Conservation (phyloP, 2,797 vertebrate genomes). For the Melanitta fusca region DNA sequence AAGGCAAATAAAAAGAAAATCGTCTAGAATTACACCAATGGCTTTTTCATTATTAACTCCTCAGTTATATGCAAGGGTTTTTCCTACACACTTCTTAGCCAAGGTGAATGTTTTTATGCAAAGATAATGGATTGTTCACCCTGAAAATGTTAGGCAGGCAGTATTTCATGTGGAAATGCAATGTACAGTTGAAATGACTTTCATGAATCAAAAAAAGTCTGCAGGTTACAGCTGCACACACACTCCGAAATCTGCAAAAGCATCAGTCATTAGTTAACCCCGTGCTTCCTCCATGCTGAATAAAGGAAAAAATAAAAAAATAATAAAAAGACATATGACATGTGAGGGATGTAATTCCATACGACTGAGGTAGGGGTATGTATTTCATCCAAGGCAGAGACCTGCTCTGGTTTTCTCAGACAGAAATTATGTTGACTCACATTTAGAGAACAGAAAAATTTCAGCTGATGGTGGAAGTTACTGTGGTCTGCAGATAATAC, state of each 20-base stretch:
- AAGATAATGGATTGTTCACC: background rate
- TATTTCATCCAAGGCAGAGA: background rate
- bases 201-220: background rate
- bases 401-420: background rate
- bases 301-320: background rate
- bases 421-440: background rate
- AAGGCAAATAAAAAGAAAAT: background rate
- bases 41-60: background rate
- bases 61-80: background rate
- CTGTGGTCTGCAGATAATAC: background rate
- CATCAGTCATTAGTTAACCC: background rate
- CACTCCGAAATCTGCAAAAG: background rate
- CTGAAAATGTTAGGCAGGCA: background rate
- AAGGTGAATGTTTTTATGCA: background rate
- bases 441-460: background rate
- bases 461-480: background rate
- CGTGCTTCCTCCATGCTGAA: background rate
- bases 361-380: background rate
- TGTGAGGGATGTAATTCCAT: background rate
- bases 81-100: background rate
- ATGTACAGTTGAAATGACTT: background rate
- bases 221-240: background rate
- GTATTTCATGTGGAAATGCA: background rate
- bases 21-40: background rate
- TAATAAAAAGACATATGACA: background rate